Percentiles rank a stretch among this genome's conserved stretches.
Conservation (phyloP, 2,797 vertebrate genomes). For the Pseudomugil gertrudae region DNA sequence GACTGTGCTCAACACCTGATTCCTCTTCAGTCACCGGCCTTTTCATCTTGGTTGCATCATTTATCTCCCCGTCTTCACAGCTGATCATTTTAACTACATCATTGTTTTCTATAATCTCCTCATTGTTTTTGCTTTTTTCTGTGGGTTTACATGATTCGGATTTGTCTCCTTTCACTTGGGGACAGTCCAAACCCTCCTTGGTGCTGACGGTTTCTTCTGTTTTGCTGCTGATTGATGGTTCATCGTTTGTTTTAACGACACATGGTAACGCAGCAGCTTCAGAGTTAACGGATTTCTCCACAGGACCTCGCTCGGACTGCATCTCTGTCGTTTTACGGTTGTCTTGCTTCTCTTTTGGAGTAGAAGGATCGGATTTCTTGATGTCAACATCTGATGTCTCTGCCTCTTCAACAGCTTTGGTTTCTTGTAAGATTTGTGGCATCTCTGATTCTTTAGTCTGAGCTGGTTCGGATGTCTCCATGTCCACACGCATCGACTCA, state of each 20-base stretch:
- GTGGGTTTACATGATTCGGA: neutral
- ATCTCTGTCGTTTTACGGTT: slow-evolving; percentile 26
- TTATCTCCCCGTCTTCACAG: slow-evolving; percentile 17
- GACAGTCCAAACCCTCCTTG: slow-evolving; percentile 4
- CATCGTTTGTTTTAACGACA: slow-evolving; percentile 36
- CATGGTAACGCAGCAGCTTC: neutral
- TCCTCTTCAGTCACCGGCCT: slow-evolving; percentile 5
- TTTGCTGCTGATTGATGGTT: slow-evolving; percentile 14
- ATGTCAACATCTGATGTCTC: neutral
- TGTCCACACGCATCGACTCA: slow-evolving; percentile 11
- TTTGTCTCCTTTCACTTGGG: slow-evolving; percentile 24
- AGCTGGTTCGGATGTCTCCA: neutral
- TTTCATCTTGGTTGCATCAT: neutral
- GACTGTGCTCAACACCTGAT: slow-evolving; percentile 17
- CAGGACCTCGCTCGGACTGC: slow-evolving; percentile 11
- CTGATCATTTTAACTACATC: slow-evolving; percentile 16
- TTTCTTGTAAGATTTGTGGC: neutral
- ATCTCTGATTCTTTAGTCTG: slow-evolving; percentile 2
- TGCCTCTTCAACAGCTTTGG: neutral
- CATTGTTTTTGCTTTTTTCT: neutral
- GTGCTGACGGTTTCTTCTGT: slow-evolving; percentile 7
- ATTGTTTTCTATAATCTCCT: slow-evolving; percentile 7
- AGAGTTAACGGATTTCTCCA: slow-evolving; percentile 17
- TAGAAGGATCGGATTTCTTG: slow-evolving; percentile 20
- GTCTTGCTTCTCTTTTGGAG: slow-evolving; percentile 14